Evolutionary conservation across 35 echinoderm and acorn worm genomes (phyloP), one percentile per base, ranked within the genome.

Genomic region (Apostichopus japonicus): DNA sequence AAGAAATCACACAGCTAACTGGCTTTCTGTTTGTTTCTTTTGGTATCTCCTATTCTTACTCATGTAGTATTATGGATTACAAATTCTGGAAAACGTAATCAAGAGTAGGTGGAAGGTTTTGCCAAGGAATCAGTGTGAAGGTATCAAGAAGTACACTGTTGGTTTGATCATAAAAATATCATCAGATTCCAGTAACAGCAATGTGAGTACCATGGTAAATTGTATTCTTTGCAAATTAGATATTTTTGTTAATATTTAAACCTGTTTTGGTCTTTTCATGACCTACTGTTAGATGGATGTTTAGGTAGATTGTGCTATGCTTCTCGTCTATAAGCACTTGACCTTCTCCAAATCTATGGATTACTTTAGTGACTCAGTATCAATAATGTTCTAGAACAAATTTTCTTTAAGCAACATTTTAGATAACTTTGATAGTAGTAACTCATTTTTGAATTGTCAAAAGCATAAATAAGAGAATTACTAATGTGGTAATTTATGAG

Each of bases 141-240:
- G 97, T 54, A 99, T 96, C 72, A 96, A 99, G 91, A 99, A 99
- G 56, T 99, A 96, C 90, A 99, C 95, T 79, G 97, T 99, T 63
- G 97, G 97, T 15, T 90, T 99, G 58, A 99, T 99, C 52, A 99
- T 99, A 53, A 99, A 99, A 83, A 93, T 99, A 33, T 99, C 97
- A 15, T 99, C 97, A 58, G 97, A 99, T 79, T 25, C 87, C 5
- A 55, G 73, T 33, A 91, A 86, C 53, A 72, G 92, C 57, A 88
- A 92, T 75, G 97, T 99, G 78, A 96, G 94, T 92, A 14, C 53
- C 25, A 27, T 13, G 13, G 13, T 80, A 79, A 79, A 8, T 80
- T 80, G 25, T 21, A 14, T 80, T 21, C 25, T 24, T 80, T 80
- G 78, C 4, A 44, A 44, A 44, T 44, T 44, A 44, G 2, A 44